phyloP scores from a whole-genome alignment of 2,113 vertebrate species.

The Ctenodactylus gundi region DNA sequence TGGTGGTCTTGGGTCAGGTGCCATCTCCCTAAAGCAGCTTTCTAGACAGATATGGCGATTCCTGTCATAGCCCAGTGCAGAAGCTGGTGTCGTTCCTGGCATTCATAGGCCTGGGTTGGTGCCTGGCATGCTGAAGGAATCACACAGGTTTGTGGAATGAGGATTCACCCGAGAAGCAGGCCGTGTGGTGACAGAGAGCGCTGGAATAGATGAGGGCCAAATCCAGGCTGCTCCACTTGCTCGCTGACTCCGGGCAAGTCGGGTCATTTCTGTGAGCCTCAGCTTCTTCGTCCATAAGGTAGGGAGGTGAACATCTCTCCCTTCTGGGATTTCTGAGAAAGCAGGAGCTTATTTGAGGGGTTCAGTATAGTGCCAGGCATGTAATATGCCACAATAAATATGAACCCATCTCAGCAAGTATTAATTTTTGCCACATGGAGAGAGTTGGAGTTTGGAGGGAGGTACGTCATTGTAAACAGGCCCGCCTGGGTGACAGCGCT shows the following conservation, averaged over 20 bases:
- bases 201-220: background rate
- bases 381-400: background rate
- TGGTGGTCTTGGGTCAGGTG: background rate
- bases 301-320: background rate
- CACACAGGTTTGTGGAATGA: background rate
- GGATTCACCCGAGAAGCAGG: background rate
- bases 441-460: background rate
- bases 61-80: background rate
- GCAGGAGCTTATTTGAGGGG: background rate
- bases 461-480: background rate
- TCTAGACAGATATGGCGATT: background rate
- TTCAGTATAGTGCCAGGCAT: background rate
- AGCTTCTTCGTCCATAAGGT: background rate
- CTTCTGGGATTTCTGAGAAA: background rate
- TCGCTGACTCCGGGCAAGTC: background rate
- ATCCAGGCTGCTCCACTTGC: background rate
- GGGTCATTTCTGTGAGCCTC: background rate
- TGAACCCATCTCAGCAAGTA: background rate
- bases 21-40: background rate
- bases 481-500: background rate
- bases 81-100: background rate
- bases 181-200: accelerated
- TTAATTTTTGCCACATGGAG: background rate
- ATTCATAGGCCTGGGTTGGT: background rate
- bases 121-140: background rate